Evolutionary conservation across 2,113 vertebrate genomes (phyloP).

Genomic region (Toxotes chatareus): DNA sequence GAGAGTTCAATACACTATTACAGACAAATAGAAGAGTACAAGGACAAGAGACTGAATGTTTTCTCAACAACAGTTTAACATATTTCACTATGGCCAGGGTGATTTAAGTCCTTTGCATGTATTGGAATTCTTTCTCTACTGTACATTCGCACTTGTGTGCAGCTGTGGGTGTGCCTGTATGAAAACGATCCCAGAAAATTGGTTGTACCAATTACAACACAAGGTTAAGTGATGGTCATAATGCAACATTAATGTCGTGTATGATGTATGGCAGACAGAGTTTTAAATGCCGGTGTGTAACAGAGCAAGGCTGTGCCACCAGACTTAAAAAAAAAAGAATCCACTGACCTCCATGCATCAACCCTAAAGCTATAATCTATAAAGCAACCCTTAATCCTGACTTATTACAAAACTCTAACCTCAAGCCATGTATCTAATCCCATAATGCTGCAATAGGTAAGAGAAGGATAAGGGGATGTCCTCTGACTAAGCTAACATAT

Average conservation of each 20-base stretch:
- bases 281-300: background rate
- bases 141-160: background rate
- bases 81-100: background rate
- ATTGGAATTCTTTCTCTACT: background rate
- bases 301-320: background rate
- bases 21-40: background rate
- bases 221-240: constrained; percentile 24
- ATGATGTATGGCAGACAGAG: background rate
- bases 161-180: background rate
- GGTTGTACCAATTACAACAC: constrained; percentile 8
- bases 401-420: constrained; percentile 42
- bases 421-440: constrained; percentile 47
- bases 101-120: background rate
- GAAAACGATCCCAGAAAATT: background rate
- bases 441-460: constrained; percentile 32
- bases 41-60: background rate
- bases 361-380: constrained; percentile 15
- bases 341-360: background rate
- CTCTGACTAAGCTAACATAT: background rate
- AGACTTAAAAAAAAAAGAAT: constrained; percentile 1
- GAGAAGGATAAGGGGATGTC: background rate
- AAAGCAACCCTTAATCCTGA: constrained; percentile 42
- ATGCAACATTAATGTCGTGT: background rate
- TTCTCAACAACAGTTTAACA: background rate
- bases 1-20: background rate